Evolutionary conservation across 1,140 invertebrate genomes (phyloP), one percentile per base, ranked within the genome.

Genomic region (Temnothorax curvispinosus): DNA sequence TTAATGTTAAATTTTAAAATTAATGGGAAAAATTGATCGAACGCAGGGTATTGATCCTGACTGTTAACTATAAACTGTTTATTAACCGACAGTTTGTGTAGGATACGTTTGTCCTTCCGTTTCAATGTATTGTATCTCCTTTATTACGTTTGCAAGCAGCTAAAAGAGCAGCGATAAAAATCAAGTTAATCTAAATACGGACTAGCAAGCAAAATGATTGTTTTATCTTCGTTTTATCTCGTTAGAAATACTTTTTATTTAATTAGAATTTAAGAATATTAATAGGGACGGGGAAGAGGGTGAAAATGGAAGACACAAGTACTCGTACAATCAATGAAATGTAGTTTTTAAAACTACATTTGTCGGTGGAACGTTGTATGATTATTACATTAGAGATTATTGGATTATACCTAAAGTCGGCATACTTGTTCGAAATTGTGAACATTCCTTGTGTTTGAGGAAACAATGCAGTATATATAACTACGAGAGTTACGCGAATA

Each of bases 301-400:
- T 64, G 41, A 7, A 47, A 65, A 6, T 7, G 8, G 27, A 62
- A n/a, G 56, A 4, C 32, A 18, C 75, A 41, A 2, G 21, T 41
- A 21, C 0, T 15, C n/a, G 11, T 58, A 21, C 47, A 15, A 21
- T 44, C 6, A 9, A 65, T 65, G 27, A 64, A n/a, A n/a, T n/a
- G n/a, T n/a, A n/a, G 4, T 64, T 50, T 78, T 47, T 47, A 44
- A 78, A 78, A 35, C 27, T 62, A 15, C 13, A 27, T 15, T 65
- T 13, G 21, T 64, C 6, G 15, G 9, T 18, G 11, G 27, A 47
- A 77, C 3, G 11, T 3, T 56, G n/a, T 58, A 0, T 18, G 32
- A 21, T 15, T 75, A 44, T 75, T 58, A 1, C 11, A 21, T 75
- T 75, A 47, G n/a, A 21, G 7, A 35, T 78, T 21, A 78, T 78